Base-by-base conservation (phyloP, 2,888 invertebrate species). In the Diplolepis rosae region DNA sequence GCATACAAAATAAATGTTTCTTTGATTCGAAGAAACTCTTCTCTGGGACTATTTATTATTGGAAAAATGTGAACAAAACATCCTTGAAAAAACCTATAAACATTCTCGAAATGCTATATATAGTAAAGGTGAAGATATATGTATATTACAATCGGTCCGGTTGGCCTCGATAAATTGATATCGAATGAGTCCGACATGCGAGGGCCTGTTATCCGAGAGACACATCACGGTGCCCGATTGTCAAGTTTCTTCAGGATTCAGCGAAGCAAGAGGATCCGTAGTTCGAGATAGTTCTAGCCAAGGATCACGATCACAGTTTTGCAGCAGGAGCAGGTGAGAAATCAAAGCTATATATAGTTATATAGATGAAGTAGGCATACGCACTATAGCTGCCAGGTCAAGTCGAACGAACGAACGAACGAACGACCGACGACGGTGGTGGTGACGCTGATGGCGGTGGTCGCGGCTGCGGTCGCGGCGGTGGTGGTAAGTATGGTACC, bases 401-500 rank as follows among this genome's bases (percentile, higher is more conserved):
- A 61, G 61, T 39, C 24, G 56, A 35, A 32, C 56, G 65, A 51
- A n/a, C n/a, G n/a, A n/a, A n/a, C n/a, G n/a, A n/a, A n/a, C n/a
- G n/a, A n/a, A n/a, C n/a, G n/a, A n/a, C n/a, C n/a, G n/a, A n/a
- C 51, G 68, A 68, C 27, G 54, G 18, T 32, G 42, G 18, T 27
- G 68, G 65, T 51, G 28, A 42, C 51, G 69, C 52, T 52, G 50
- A 51, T 39, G 75, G 72, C 71, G 69, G 72, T 75, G 73, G 75
- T 75, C 74, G 75, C 74, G 77, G 73, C 39, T 39, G 39, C 61
- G 39, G 56, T 13, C 35, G 56, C 22, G 56, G 73, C 73, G 78
- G 83, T 83, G 84, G 82, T 84, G 85, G 87, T 87, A 86, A 87
- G 87, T 87, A 87, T 85, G 84, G 87, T 87, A 87, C 86, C 87